Base-by-base conservation (phyloP, 2,113 vertebrate genomes). In the Cyphotilapia sp. region DNA sequence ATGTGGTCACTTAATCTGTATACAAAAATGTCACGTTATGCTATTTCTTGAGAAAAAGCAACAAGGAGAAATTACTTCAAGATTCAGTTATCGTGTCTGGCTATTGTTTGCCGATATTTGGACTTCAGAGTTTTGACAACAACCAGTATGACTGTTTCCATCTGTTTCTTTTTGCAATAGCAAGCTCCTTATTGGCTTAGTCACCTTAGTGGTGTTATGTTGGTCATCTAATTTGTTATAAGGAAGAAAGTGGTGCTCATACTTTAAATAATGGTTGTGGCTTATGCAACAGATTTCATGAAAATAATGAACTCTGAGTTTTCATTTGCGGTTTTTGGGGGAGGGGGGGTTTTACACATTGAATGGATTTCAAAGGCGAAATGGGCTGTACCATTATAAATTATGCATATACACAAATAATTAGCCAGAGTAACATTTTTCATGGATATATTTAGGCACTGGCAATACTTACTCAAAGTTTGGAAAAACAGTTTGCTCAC, bases 271-370 rank as follows among this genome's bases (percentile, higher is more conserved):
- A 19, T 4, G 71, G 71, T 76, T 76, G 42, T 76, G 24, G 24
- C 9, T 27, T 45, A 45, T 74, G 16, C 38, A 76, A 10, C 42
- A 49, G 42, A 76, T 49, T 45, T 45, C 8, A 5, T 45, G 4
- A 74, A 74, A 10, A 45, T 45, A 74, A 24, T 1, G 1, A 74
- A 76, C 40, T 11, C 24, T 29, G 24, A 17, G 40, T 47, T 74
- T 74, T 47, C 8, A 3, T 45, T 74, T 16, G 9, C 2, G 17
- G 0, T 17, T 59, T 2, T 16, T 3, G n/a, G 2, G 3, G 1
- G 56, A 8, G 27, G 56, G 57, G 3, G 11, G 9, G 3, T 12
- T 35, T n/a, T 66, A 24, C 38, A 71, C 22, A 27, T 7, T 76
- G 24, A 17, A 29, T 3, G 9, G 71, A 47, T 17, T 29, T 47